Evolutionary conservation across 2,113 vertebrate species (phyloP).

Genomic region (Brienomyrus longianalis): DNA sequence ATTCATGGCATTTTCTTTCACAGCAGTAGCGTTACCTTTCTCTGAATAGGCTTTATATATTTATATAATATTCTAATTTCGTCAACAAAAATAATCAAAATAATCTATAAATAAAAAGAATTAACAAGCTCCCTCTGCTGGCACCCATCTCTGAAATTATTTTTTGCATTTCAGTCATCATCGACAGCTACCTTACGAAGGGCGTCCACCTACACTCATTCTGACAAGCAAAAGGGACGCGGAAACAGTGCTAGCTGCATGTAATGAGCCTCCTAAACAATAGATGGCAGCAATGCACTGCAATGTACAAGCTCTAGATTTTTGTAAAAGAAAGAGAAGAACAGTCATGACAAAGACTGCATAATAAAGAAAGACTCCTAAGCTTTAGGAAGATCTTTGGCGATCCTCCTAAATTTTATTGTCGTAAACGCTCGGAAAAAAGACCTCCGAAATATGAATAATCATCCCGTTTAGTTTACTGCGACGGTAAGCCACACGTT

Average conservation of each 20-base stretch:
- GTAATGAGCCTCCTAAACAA: neutral
- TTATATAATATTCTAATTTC: too few species aligned
- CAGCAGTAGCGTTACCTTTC: neutral
- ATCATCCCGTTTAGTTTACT: neutral
- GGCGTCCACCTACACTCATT: neutral
- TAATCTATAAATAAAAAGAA: neutral
- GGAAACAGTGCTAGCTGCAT: neutral
- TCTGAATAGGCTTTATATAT: neutral
- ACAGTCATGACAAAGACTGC: neutral
- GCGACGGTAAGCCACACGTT: neutral
- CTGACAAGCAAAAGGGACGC: neutral
- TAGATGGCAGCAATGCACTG: neutral
- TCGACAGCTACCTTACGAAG: neutral
- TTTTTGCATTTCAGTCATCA: neutral
- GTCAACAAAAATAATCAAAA: neutral
- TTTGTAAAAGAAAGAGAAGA: neutral
- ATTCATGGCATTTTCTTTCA: neutral
- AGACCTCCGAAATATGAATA: neutral
- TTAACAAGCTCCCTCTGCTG: neutral
- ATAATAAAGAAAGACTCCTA: neutral
- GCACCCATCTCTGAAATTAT: neutral
- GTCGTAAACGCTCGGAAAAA: neutral
- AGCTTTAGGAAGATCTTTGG: neutral
- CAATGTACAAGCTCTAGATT: too few species aligned
- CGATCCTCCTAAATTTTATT: too few species aligned